A percentile compares a stretch with the other conserved stretches of the same genome.
Conservation (phyloP, 2,113 vertebrate genomes). For the Scalopus aquaticus region DNA sequence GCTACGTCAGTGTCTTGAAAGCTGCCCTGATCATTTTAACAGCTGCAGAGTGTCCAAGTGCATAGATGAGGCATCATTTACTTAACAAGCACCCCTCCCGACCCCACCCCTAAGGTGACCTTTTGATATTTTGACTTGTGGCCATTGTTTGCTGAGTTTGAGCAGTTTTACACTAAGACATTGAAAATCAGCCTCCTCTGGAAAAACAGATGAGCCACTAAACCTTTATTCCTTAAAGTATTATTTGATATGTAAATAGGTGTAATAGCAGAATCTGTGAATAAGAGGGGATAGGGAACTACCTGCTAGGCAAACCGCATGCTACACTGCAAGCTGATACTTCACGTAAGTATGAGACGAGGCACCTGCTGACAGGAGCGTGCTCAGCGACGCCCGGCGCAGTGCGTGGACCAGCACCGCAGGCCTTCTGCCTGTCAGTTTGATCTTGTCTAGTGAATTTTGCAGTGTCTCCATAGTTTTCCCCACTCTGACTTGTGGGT, state of each 20-base stretch:
- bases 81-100: background rate
- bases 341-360: background rate
- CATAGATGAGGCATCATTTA: background rate
- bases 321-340: background rate
- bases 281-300: background rate
- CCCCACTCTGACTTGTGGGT: background rate
- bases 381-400: background rate
- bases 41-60: background rate
- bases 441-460: background rate
- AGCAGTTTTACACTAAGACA: background rate
- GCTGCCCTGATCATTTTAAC: background rate
- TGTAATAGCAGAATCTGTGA: background rate
- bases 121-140: background rate
- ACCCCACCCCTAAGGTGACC: background rate
- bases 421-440: background rate
- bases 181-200: background rate
- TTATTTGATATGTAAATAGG: background rate
- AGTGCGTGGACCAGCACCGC: too few relatives aligned
- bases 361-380: rapidly evolving
- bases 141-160: background rate
- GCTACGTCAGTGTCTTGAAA: background rate
- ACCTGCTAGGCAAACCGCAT: background rate
- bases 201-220: background rate
- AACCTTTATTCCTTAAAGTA: background rate
- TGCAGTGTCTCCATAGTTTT: background rate